Percentiles rank a stretch among this genome's conserved stretches.
phyloP scores from a whole-genome alignment of 1,140 invertebrate genomes.

The Cydia fagiglandana region DNA sequence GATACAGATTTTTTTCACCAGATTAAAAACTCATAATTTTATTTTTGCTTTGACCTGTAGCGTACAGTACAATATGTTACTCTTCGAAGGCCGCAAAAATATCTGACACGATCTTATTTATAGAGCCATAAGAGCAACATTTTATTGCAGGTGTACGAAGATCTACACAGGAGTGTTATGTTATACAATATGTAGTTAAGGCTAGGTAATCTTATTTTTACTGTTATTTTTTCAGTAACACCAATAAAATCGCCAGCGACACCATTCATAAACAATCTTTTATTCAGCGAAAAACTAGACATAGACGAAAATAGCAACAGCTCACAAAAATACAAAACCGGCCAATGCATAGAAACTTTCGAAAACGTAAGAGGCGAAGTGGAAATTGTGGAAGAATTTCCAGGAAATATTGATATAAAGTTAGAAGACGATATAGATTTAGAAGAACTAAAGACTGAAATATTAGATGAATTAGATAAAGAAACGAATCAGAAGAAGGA shows the following conservation, averaged over 20 bases:
- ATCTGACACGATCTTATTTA: too few species aligned
- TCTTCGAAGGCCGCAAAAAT: too few species aligned
- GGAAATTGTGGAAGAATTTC: conserved; percentile 54
- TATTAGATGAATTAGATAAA: conserved; percentile 34
- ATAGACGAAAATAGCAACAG: conserved; percentile 32
- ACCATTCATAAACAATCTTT: conserved; percentile 62
- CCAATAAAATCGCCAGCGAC: conserved; percentile 49
- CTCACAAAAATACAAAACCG: conserved; percentile 28
- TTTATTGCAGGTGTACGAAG: too few species aligned
- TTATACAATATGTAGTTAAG: too few species aligned
- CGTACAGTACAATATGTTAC: too few species aligned
- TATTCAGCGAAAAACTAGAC: conserved; percentile 58
- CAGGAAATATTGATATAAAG: conserved; percentile 36
- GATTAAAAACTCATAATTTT: too few species aligned
- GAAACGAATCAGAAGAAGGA: conserved; percentile 36
- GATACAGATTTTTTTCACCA: too few species aligned
- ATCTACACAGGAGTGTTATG: too few species aligned
- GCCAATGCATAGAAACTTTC: conserved; percentile 38
- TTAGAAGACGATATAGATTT: conserved; percentile 32
- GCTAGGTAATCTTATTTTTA: neutral
- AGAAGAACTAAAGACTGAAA: conserved; percentile 25
- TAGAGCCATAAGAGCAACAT: too few species aligned
- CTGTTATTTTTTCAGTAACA: conserved; percentile 41
- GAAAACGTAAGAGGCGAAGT: conserved; percentile 42
- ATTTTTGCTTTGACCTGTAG: too few species aligned